Conservation (phyloP, 2,888 invertebrate genomes). For the Chelonus formosanus region DNA sequence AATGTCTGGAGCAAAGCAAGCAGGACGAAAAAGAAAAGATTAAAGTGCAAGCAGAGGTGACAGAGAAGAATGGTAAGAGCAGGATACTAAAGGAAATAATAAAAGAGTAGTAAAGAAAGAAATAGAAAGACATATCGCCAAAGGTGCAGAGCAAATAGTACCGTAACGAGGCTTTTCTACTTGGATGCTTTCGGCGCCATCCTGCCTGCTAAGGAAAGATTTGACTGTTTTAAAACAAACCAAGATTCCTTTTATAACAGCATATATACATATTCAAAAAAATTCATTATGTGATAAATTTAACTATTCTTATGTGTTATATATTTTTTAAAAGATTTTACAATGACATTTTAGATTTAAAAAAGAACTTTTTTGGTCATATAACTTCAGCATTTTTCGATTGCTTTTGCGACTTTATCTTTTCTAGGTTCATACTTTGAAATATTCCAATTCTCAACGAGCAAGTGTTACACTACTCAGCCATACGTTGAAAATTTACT, state of each 20-base stretch:
- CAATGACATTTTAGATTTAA: not conserved
- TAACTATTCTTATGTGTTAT: no score
- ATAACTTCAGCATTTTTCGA: conserved; percentile 3
- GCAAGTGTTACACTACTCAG: conserved; percentile 31
- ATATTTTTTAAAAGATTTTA: no score
- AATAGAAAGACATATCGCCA: conserved; percentile 20
- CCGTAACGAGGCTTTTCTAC: conserved; percentile 26
- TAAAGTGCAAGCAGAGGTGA: not conserved
- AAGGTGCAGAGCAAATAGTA: conserved; percentile 26
- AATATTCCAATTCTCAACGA: conserved; percentile 22
- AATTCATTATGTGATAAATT: no score
- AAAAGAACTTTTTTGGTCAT: not conserved
- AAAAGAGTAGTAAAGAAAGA: not conserved
- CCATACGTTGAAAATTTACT: conserved; percentile 37
- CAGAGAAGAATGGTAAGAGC: not conserved
- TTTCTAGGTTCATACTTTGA: conserved; percentile 3
- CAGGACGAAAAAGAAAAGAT: not conserved
- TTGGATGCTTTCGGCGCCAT: conserved; percentile 23
- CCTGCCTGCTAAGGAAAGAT: conserved; percentile 10
- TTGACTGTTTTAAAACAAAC: conserved; percentile 7
- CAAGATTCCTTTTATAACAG: not conserved
- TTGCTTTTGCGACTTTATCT: conserved; percentile 15
- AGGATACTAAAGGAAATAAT: no score
- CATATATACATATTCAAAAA: not conserved
- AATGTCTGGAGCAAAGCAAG: conserved; percentile 15